phyloP scores from a whole-genome alignment of 2,888 invertebrate genomes.

The Pristionchus fissidentatus region DNA sequence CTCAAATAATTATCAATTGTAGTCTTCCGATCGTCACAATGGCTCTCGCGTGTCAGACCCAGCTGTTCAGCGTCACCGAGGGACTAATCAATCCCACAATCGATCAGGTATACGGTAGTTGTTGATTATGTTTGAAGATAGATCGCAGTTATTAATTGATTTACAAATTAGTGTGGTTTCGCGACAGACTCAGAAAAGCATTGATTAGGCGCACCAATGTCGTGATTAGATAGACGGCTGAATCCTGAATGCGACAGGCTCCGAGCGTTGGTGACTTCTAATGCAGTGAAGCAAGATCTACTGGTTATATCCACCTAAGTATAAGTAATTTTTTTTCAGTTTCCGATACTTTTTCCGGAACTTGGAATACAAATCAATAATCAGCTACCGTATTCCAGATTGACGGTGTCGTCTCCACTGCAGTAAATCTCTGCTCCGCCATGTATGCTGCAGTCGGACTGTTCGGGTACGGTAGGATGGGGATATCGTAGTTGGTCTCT shows the following conservation, averaged over 20 bases:
- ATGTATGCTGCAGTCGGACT: constrained; percentile 78
- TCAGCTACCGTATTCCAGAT: constrained; percentile 80
- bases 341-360: no score
- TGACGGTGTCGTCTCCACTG: constrained; percentile 88
- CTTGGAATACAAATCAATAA: not conserved
- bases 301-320: no score
- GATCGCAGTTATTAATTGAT: no score
- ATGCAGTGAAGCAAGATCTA: no score
- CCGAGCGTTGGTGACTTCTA: no score
- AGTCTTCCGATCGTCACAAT: constrained; percentile 92
- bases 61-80: constrained; percentile 84
- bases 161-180: no score
- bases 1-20: not conserved
- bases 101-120: constrained; percentile 37
- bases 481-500: not conserved
- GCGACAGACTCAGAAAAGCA: no score
- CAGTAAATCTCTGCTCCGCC: constrained; percentile 90
- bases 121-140: not conserved
- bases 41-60: constrained; percentile 97
- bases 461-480: constrained; percentile 54
- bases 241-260: no score
- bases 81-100: constrained; percentile 84
- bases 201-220: not conserved
- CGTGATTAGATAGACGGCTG: not conserved
- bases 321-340: no score